phyloP scores from a whole-genome alignment of 2,113 vertebrate genomes.

The Arenaria interpres region DNA sequence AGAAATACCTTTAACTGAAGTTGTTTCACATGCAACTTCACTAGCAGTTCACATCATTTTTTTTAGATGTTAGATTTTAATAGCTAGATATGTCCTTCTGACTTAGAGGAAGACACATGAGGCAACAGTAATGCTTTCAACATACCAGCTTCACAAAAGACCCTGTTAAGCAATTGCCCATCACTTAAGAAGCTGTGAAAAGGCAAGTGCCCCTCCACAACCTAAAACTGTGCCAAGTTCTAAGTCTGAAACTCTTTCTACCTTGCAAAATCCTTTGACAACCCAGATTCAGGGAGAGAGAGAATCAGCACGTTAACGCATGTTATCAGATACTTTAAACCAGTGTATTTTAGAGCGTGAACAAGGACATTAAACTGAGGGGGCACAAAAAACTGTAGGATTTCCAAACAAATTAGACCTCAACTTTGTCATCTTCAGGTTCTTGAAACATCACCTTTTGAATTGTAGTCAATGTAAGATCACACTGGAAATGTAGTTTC shows the following conservation, averaged over 20 bases:
- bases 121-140: not conserved
- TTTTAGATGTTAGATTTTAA: not conserved
- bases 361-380: not conserved
- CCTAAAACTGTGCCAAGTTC: not conserved
- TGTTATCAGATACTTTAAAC: not conserved
- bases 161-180: not conserved
- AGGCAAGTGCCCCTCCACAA: not conserved
- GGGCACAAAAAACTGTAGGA: not conserved
- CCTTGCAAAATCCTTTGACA: not conserved
- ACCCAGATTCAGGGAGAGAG: not conserved
- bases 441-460: not conserved
- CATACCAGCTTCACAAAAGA: not conserved
- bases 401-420: not conserved
- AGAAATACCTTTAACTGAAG: not conserved
- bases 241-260: not conserved
- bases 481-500: not conserved
- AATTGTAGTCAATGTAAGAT: not conserved
- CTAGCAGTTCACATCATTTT: not conserved
- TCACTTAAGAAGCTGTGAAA: not conserved
- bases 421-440: not conserved
- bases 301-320: not conserved
- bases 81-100: not conserved
- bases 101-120: not conserved
- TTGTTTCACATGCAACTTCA: not conserved
- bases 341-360: not conserved